A percentile compares a stretch with the other conserved stretches of the same genome.
These are phyloP conservation scores for Chiloscyllium plagiosum DNA, from an alignment of 2,113 vertebrate genomes.

Conservation along the genomic window DNA sequence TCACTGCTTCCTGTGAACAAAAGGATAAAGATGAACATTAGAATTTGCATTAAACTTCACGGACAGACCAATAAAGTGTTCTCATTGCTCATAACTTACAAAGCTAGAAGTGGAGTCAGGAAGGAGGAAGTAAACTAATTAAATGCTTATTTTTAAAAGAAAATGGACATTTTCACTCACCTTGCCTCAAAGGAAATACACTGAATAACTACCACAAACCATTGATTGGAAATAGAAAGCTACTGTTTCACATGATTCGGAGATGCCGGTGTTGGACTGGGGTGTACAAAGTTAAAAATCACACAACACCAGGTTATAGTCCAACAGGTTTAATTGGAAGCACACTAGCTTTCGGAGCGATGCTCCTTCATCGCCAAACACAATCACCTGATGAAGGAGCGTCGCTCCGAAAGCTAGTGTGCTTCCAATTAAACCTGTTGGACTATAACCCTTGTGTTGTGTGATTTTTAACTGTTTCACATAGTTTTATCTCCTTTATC, in stretches of 20 bases:
- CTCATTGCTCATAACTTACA: background rate
- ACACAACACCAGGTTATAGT: too few species aligned
- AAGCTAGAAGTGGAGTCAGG: background rate
- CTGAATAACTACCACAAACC: too few species aligned
- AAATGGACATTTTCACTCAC: background rate
- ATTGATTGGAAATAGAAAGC: background rate
- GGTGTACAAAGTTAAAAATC: too few species aligned
- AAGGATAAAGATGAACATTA: conserved; percentile 39
- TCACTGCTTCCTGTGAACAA: conserved; percentile 82
- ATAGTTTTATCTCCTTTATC: background rate
- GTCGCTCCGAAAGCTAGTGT: too few species aligned
- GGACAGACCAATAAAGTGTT: background rate
- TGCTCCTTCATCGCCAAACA: too few species aligned
- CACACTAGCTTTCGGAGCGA: too few species aligned
- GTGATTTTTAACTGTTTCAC: background rate
- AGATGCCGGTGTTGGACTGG: too few species aligned
- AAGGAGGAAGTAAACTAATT: background rate
- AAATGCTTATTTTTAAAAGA: background rate
- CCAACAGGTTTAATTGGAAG: too few species aligned
- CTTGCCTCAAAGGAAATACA: background rate
- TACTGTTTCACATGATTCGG: background rate
- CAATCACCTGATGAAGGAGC: too few species aligned
- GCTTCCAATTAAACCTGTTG: too few species aligned
- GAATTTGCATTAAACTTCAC: background rate
- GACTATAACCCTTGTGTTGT: too few species aligned